Base-by-base conservation (phyloP, 2,888 invertebrate genomes). In the Cynaeus angustus region DNA sequence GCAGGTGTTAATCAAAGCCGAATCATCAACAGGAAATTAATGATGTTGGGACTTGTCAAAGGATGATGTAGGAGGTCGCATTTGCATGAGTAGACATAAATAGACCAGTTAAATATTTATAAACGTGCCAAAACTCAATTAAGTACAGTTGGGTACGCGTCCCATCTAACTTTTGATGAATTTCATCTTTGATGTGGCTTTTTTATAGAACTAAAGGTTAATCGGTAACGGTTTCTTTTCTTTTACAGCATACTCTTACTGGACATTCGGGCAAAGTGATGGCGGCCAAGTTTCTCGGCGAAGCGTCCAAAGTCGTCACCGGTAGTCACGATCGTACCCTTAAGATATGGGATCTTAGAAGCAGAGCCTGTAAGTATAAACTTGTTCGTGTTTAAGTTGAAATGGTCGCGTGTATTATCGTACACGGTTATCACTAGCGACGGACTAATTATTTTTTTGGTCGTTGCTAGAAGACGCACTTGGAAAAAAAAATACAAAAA, bases 311-410 rank as follows among this genome's bases (percentile, higher is more conserved):
- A 88, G 96, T 98, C 68, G 97, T 98, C 69, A 97, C 98, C 33
- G 99, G 99, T 73, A 98, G 98, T 86, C 95, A 98, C 87, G 99
- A 99, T 87, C 91, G 99, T 75, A 99, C 99, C 28, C 88, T 99
- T 69, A 99, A 99, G 89, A 92, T 99, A 82, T 99, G 99, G 99
- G 99, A 99, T 87, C 90, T 99, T 50, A 91, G 95, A 79, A 95
- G 94, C 87, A 91, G 94, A 85, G 92, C 94, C 67, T 97, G 97
- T 92, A 85, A 91, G 92, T 88, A 79, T 50, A 61, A 16, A 37
- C 55, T 55, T 12, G 46, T 55, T 48, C 48, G 38, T 66, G 66
- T 66, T 56, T 55, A 41, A 53, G 41, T 59, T 33, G 41, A 26
- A 62, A 41, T 55, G 65, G 52, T 65, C 65, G 65, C 65, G 65